Evolutionary conservation across 2,797 vertebrate genomes (phyloP), one percentile per base, ranked within the genome.

Genomic region (Sebastes minor): DNA sequence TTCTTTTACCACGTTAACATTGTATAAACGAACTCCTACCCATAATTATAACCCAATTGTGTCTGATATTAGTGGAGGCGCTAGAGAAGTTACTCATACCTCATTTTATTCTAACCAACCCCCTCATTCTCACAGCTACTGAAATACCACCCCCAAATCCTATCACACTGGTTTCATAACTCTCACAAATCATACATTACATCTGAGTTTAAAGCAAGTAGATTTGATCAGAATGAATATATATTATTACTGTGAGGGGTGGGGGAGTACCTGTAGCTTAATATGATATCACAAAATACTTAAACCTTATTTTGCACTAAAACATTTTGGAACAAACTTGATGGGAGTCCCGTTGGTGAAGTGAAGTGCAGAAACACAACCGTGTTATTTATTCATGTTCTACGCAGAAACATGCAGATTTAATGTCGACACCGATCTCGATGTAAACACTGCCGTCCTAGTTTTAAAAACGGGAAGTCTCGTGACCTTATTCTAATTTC

Each of bases 301-400:
- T 12, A 8, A 8, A 30, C 1, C 11, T 53, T 25, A 4, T 23
- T 57, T 62, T 38, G 5, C 28, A 35, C 12, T 14, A 9, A 27
- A 62, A 23, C n/a, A 59, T 22, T 56, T 38, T 49, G 18, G 3
- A 20, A 64, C 9, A 62, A 30, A 5, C 11, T 20, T 59, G 57
- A 60, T 33, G 30, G 16, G n/a, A 64, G 18, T 70, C 5, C 11
- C 27, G 18, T 27, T 2, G 4, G 8, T 49, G 16, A 28, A n/a
- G 27, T 56, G 25, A 33, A 52, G 23, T 49, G 20, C 28, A 57
- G 25, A 70, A 22, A 46, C 46, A 52, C 18, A 52, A 20, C 1
- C 10, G 2, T 8, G 55, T 78, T 60, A 80, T 77, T 85, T 65
- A 55, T 77, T 86, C 18, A 78, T 61, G 63, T 2, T 38, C n/a